A percentile compares a stretch with the other conserved stretches of the same genome.
These are phyloP conservation scores for Drosophila simulans DNA, from an alignment of 1,140 invertebrate species.

Conservation along the genomic window DNA sequence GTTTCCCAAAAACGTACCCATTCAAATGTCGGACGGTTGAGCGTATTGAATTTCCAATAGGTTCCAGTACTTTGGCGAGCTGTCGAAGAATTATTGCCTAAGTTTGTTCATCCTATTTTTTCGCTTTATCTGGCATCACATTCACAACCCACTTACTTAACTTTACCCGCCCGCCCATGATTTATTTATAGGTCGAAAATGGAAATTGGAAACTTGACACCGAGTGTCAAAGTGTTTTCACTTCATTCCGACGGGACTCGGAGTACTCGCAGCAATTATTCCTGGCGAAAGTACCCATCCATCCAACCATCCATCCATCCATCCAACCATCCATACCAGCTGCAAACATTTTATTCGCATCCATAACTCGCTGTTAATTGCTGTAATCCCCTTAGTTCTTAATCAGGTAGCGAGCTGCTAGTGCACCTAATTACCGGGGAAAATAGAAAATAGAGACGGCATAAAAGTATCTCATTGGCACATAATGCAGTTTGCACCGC, in stretches of 20 bases:
- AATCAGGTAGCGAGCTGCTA: slow-evolving; percentile 27
- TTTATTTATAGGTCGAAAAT: slow-evolving; percentile 61
- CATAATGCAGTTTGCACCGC: slow-evolving; percentile 40
- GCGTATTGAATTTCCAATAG: slow-evolving; percentile 47
- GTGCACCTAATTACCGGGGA: slow-evolving; percentile 46
- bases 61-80: slow-evolving; percentile 34
- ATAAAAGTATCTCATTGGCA: slow-evolving; percentile 1
- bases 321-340: not conserved
- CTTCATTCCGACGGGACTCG: slow-evolving; percentile 19
- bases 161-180: slow-evolving; percentile 33
- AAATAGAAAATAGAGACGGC: not conserved
- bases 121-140: slow-evolving; percentile 47
- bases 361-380: slow-evolving; percentile 58
- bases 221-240: slow-evolving; percentile 50
- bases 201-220: slow-evolving; percentile 53
- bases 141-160: slow-evolving; percentile 41
- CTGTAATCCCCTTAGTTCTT: slow-evolving; percentile 69
- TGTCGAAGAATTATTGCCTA: slow-evolving; percentile 38
- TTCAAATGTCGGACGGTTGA: slow-evolving; percentile 34
- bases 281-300: not conserved
- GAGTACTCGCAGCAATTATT: slow-evolving; percentile 5
- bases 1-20: slow-evolving; percentile 10
- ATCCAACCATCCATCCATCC: not conserved
- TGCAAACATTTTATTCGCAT: slow-evolving; percentile 21
- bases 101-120: slow-evolving; percentile 19